Conservation (phyloP, 2,888 invertebrate genomes). For the Hyalella azteca region DNA sequence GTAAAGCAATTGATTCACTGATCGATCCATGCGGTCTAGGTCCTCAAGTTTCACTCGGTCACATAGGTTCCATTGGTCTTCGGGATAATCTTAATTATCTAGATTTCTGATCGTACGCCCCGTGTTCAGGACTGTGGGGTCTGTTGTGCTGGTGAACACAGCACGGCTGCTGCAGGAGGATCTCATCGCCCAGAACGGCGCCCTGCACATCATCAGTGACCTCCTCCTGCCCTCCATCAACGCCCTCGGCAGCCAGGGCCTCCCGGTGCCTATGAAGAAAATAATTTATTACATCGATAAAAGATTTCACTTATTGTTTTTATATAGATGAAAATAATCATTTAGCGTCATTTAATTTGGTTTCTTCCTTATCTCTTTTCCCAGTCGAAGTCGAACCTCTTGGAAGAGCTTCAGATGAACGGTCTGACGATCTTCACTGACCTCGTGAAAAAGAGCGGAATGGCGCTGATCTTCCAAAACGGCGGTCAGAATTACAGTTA, state of each 20-base stretch:
- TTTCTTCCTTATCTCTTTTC: neutral
- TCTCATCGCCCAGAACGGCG: slow-evolving; percentile 11
- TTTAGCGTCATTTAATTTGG: neutral
- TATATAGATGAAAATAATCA: neutral
- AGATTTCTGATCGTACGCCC: too few relatives aligned
- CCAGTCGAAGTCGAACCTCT: neutral
- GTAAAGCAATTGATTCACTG: too few relatives aligned
- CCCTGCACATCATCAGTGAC: slow-evolving; percentile 16
- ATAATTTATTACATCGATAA: neutral
- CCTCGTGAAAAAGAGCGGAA: neutral
- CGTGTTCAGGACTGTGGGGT: neutral
- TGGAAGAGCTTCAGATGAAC: neutral
- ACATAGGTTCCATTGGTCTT: too few relatives aligned
- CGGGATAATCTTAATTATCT: too few relatives aligned
- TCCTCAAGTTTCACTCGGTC: too few relatives aligned
- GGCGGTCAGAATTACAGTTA: neutral
- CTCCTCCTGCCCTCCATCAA: slow-evolving; percentile 30
- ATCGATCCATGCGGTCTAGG: too few relatives aligned
- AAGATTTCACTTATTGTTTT: neutral
- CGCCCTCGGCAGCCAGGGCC: slow-evolving; percentile 31
- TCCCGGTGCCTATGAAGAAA: neutral
- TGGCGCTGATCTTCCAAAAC: neutral
- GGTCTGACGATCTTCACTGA: neutral
- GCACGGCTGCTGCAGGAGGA: neutral
- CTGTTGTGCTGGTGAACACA: slow-evolving; percentile 26